Conservation (phyloP, 2,113 vertebrate genomes). For the Campylorhamphus procurvoides region DNA sequence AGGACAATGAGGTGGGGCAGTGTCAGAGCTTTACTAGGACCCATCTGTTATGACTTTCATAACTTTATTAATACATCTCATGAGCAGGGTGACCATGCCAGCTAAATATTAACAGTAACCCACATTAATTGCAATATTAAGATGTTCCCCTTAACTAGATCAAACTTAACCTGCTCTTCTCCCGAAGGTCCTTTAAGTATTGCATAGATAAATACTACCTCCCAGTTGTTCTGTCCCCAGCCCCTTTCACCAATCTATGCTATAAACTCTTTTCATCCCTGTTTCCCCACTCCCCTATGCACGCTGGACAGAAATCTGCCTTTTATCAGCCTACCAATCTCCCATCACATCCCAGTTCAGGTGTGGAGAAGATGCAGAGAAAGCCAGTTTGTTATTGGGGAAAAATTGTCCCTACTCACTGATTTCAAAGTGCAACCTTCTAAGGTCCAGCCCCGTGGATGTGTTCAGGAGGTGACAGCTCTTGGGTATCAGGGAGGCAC, state of each 20-base stretch:
- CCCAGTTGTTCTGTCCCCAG: background rate
- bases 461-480: background rate
- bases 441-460: fast-evolving
- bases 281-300: background rate
- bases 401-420: background rate
- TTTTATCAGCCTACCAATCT: background rate
- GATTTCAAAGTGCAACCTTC: background rate
- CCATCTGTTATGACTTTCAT: fast-evolving
- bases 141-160: background rate
- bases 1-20: background rate
- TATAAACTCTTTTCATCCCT: background rate
- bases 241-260: background rate
- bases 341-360: background rate
- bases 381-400: background rate
- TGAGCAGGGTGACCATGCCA: background rate
- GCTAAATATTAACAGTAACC: background rate
- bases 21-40: background rate
- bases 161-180: background rate
- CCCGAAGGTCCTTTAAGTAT: background rate
- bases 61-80: background rate
- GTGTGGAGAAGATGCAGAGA: background rate
- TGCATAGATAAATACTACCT: background rate
- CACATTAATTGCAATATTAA: background rate
- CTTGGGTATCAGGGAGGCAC: background rate
- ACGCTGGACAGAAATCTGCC: background rate